Evolutionary conservation across 2,797 vertebrate species (phyloP).

Genomic region (Alosa sapidissima): DNA sequence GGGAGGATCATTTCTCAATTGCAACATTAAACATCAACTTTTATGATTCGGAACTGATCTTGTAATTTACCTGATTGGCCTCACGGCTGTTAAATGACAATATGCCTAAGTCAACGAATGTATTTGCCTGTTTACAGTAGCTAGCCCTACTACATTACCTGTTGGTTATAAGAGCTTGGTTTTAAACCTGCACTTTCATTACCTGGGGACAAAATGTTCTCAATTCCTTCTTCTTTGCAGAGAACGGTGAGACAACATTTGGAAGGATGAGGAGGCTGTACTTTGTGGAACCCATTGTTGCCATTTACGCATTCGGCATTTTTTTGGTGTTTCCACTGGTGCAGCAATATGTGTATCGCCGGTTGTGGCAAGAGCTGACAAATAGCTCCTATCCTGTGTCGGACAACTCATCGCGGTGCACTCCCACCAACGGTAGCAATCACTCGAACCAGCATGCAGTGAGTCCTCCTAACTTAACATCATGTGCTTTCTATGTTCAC

Average conservation of each 20-base stretch:
- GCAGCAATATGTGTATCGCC: conserved; percentile 88
- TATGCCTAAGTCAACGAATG: neutral
- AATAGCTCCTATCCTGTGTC: conserved; percentile 76
- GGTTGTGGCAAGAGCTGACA: conserved; percentile 82
- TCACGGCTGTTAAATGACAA: neutral
- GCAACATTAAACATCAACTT: neutral
- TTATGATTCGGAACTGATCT: neutral
- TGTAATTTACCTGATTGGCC: neutral
- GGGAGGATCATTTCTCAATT: neutral
- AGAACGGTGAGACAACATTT: neutral
- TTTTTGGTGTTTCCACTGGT: conserved; percentile 75
- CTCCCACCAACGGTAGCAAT: conserved; percentile 56
- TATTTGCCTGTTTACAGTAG: neutral
- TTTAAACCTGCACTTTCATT: neutral
- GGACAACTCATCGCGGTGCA: conserved; percentile 74
- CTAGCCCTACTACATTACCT: neutral
- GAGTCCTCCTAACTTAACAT: conserved; percentile 28
- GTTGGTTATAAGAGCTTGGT: neutral
- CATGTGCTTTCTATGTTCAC: neutral
- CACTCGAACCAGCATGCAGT: conserved; percentile 62
- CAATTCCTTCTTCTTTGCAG: neutral
- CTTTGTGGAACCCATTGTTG: conserved; percentile 87
- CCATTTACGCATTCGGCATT: conserved; percentile 80
- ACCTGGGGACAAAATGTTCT: neutral
- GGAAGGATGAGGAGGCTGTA: conserved; percentile 78